A percentile compares a stretch with the other conserved stretches of the same genome.
Evolutionary conservation across 2,797 vertebrate genomes (phyloP).

Genomic region (Dallia pectoralis): DNA sequence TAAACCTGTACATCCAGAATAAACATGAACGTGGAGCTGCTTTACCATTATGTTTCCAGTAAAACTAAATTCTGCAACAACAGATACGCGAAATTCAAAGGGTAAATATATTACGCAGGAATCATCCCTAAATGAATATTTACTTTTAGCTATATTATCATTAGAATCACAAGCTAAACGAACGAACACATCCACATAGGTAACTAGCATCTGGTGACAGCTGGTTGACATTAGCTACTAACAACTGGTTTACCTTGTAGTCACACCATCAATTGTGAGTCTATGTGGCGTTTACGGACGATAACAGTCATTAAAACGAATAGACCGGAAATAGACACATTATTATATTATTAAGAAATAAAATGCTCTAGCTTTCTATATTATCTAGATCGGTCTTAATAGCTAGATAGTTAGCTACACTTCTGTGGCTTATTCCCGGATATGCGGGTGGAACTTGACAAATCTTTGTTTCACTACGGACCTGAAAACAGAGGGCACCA

Average conservation of each 20-base stretch:
- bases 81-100: too few species aligned
- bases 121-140: too few species aligned
- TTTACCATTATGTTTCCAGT: too few species aligned
- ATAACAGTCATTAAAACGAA: background rate
- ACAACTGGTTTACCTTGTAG: background rate
- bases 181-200: too few species aligned
- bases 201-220: too few species aligned
- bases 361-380: background rate
- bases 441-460: background rate
- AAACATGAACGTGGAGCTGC: too few species aligned
- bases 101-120: too few species aligned
- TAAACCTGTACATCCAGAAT: background rate
- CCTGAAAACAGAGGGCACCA: background rate
- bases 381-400: background rate
- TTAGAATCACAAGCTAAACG: too few species aligned
- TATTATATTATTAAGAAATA: background rate
- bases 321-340: background rate
- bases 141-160: too few species aligned
- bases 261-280: background rate
- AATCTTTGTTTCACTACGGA: conserved; percentile 11
- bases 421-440: conserved; percentile 6
- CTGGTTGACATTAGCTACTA: too few species aligned
- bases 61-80: too few species aligned
- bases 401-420: background rate
- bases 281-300: background rate